Evolutionary conservation across 2,113 vertebrate genomes (phyloP).

Genomic region (Phyllostomus hastatus): DNA sequence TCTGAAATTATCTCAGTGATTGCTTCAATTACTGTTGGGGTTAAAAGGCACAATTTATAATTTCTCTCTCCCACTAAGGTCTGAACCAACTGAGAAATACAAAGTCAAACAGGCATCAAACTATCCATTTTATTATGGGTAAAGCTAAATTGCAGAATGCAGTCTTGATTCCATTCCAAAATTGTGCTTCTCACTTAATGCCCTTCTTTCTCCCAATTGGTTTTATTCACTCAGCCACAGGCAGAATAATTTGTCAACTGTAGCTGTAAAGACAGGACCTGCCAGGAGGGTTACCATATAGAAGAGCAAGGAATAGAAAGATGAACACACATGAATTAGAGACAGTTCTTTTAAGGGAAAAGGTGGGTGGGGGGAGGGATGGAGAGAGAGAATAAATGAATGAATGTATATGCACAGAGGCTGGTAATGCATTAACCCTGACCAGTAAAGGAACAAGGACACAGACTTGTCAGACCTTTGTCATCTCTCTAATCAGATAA

Average conservation of each 20-base stretch:
- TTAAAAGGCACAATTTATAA: neutral
- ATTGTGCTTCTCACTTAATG: neutral
- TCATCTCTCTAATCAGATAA: neutral
- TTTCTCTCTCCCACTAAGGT: neutral
- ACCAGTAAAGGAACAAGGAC: neutral
- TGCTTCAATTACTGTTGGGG: neutral
- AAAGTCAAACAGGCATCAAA: neutral
- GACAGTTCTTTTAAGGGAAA: neutral
- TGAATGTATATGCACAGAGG: neutral
- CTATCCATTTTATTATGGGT: neutral
- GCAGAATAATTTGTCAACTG: neutral
- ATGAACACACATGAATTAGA: neutral
- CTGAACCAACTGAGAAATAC: neutral
- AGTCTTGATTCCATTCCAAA: conserved; percentile 2
- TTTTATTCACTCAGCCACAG: neutral
- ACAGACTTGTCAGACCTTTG: neutral
- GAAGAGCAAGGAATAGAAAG: neutral
- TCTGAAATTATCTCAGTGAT: neutral
- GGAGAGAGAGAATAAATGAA: neutral
- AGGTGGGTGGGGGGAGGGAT: neutral
- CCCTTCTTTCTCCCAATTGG: neutral
- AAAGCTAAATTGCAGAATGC: neutral
- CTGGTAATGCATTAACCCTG: neutral
- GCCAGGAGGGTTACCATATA: neutral
- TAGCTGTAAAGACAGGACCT: neutral